Base-by-base conservation (phyloP, 2,797 vertebrate species). In the Microctenopoma lineatum region DNA sequence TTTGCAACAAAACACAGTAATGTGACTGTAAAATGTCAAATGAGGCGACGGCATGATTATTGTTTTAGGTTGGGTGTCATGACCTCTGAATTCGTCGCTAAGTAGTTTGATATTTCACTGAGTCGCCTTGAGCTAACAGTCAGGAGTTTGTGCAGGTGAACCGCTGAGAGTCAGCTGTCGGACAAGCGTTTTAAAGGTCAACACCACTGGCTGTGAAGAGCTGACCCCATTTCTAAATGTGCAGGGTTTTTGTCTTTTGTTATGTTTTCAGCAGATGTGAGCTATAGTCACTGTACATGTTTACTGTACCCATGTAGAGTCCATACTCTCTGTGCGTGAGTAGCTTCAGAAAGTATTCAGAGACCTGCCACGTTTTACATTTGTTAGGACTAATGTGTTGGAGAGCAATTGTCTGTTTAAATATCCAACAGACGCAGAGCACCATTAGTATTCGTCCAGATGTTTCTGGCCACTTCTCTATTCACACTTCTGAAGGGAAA, bases 71-170 rank as follows among this genome's bases (percentile, higher is more conserved):
- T 61, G 18, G 25, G 12, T 64, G 21, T 46, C 63, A 25, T 50
- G 58, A 79, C 58, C 32, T 68, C 41, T 38, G 4, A 13, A 2
- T 26, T 15, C 46, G 9, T 44, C 32, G 11, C 11, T 56, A 38
- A 58, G 48, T 27, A 39, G 56, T n/a, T 66, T 48, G 26, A 57
- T 70, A 32, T 62, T 76, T 38, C 52, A 55, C 54, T 60, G 62
- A 63, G 36, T 21, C 46, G 39, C 59, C 45, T 56, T 48, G 18
- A 26, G 51, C 45, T 25, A 41, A 48, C 18, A 56, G 52, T 15
- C 4, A 18, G 16, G 36, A 16, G 21, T 44, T 44, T 39, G 59
- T 72, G 67, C 21, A n/a, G 9, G 52, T 47, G 34, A 61, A 41
- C 38, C 21, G 0, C n/a, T 39, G 27, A 5, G 52, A 57, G 29